These are phyloP conservation scores for Ornithorhynchus anatinus DNA, from an alignment of 2,113 vertebrate species.

Conservation along the genomic window DNA sequence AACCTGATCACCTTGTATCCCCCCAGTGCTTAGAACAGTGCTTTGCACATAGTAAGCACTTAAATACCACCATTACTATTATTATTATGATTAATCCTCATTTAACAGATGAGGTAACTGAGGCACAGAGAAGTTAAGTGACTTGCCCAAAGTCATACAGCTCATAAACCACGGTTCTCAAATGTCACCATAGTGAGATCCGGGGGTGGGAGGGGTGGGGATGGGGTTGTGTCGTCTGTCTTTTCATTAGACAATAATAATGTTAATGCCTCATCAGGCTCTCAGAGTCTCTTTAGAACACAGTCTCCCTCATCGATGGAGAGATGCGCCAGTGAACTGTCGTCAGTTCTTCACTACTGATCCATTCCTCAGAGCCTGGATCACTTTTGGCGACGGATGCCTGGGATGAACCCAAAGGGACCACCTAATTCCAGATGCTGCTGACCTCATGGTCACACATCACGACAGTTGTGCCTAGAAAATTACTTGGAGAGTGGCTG, in stretches of 20 bases:
- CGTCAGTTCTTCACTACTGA: slow-evolving; percentile 64
- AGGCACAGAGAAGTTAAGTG: too few species aligned
- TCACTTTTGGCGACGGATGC: slow-evolving; percentile 61
- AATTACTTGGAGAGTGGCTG: slow-evolving; percentile 57
- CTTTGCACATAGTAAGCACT: too few species aligned
- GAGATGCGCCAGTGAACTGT: slow-evolving; percentile 59
- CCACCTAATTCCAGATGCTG: slow-evolving; percentile 38
- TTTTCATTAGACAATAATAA: too few species aligned
- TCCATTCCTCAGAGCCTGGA: slow-evolving; percentile 61
- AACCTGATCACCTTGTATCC: too few species aligned
- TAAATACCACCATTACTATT: too few species aligned
- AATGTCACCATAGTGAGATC: background rate
- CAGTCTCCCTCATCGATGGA: slow-evolving; percentile 62
- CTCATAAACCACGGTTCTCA: too few species aligned
- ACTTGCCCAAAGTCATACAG: too few species aligned
- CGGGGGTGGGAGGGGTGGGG: background rate
- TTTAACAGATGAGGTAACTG: too few species aligned
- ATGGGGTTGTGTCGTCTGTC: too few species aligned
- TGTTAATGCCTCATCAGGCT: too few species aligned
- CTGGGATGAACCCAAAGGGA: slow-evolving; percentile 51
- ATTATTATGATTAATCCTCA: too few species aligned
- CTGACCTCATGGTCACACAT: slow-evolving; percentile 54
- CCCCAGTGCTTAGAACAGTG: too few species aligned
- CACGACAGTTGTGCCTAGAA: slow-evolving; percentile 44
- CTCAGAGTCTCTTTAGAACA: slow-evolving; percentile 57